Percentiles rank a stretch among this genome's conserved stretches.
These are phyloP conservation scores for Pachyrhynchus sulphureomaculatus DNA, from an alignment of 1,140 invertebrate species.

Conservation along the genomic window DNA sequence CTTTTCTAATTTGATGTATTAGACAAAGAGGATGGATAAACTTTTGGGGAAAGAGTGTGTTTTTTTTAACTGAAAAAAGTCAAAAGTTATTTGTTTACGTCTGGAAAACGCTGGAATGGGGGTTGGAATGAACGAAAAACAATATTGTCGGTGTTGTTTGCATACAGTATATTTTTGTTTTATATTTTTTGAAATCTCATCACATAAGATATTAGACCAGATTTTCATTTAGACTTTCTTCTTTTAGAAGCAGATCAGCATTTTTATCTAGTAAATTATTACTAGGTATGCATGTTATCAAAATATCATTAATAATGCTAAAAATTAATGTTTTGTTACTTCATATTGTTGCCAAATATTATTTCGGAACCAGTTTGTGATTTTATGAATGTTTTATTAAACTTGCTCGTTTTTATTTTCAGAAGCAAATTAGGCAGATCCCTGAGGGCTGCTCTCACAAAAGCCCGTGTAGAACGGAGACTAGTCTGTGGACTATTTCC, in stretches of 20 bases:
- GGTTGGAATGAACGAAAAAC: neutral
- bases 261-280: too few relatives aligned
- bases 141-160: neutral
- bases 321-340: neutral
- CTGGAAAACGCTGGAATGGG: neutral
- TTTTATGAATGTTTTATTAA: neutral
- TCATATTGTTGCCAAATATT: too few relatives aligned
- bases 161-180: neutral
- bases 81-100: neutral
- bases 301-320: too few relatives aligned
- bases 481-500: conserved; percentile 63
- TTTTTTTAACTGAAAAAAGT: too few relatives aligned
- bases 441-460: conserved; percentile 58
- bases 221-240: too few relatives aligned
- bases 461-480: conserved; percentile 60
- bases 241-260: too few relatives aligned
- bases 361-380: too few relatives aligned
- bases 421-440: conserved; percentile 53
- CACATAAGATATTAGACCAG: neutral
- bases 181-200: neutral
- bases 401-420: conserved; percentile 31
- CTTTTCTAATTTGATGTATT: neutral
- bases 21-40: neutral
- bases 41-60: neutral
- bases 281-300: too few relatives aligned